Conservation (phyloP, 2,113 vertebrate genomes). For the Leucoraja erinaceus region DNA sequence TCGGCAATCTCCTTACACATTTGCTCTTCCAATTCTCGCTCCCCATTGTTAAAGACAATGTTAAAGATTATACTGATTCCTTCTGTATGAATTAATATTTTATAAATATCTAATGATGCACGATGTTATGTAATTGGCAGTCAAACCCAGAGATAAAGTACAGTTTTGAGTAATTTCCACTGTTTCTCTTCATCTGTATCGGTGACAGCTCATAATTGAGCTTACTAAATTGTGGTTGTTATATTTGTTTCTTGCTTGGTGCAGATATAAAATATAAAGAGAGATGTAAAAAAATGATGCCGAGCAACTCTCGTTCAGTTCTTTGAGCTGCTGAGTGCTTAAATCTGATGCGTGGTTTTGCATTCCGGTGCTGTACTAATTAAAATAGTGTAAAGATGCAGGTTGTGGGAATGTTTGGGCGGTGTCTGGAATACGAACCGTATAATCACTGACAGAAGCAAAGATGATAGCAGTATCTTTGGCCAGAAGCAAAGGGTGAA, state of each 20-base stretch:
- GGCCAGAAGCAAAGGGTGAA: no score
- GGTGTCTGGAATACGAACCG: neutral
- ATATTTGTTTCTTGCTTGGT: neutral
- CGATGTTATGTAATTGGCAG: neutral
- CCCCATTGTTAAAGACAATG: no score
- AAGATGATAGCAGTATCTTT: no score
- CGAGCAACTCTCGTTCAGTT: neutral
- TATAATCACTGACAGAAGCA: no score
- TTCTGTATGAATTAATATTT: neutral
- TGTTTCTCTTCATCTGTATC: neutral
- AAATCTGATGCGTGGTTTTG: no score
- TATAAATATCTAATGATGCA: no score
- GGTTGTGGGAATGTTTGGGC: neutral
- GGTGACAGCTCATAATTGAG: neutral
- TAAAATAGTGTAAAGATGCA: neutral
- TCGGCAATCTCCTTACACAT: no score
- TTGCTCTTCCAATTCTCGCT: no score
- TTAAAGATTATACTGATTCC: neutral
- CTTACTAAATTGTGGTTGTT: neutral
- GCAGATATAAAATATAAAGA: neutral
- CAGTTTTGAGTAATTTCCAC: neutral
- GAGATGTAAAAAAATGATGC: neutral
- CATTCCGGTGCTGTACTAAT: neutral
- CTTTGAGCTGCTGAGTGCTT: no score
- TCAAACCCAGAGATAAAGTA: neutral